Conservation (phyloP, 2,797 vertebrate genomes). For the Eleutherodactylus coqui region DNA sequence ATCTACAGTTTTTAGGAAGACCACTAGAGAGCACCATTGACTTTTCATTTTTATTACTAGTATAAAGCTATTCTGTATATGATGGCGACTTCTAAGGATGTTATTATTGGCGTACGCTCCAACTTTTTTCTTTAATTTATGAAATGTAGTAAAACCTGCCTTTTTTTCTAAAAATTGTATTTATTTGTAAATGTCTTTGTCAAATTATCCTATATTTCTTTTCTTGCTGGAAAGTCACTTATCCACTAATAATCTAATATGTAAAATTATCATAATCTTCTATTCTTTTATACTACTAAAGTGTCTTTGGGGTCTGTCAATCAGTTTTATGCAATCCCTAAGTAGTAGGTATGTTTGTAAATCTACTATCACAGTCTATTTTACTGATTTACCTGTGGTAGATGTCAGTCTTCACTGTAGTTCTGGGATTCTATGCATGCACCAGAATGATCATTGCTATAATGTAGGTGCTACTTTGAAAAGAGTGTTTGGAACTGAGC, state of each 20-base stretch:
- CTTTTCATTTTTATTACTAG: neutral
- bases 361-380: neutral
- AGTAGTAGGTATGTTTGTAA: neutral
- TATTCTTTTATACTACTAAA: neutral
- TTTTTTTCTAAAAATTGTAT: constrained; percentile 21
- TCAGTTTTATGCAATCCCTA: neutral
- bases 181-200: neutral
- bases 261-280: neutral
- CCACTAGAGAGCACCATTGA: constrained; percentile 36
- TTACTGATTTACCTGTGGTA: neutral
- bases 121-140: neutral
- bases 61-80: neutral
- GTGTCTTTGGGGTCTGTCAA: neutral
- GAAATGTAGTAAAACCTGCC: neutral
- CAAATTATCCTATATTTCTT: neutral
- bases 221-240: no score
- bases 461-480: neutral
- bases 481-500: neutral
- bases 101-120: neutral
- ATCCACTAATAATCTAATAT: neutral
- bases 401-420: neutral
- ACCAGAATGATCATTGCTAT: neutral
- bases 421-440: neutral
- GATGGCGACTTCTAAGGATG: neutral
- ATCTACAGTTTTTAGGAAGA: neutral